phyloP scores from a whole-genome alignment of 2,797 vertebrate species.

The Sandelia bainsii region DNA sequence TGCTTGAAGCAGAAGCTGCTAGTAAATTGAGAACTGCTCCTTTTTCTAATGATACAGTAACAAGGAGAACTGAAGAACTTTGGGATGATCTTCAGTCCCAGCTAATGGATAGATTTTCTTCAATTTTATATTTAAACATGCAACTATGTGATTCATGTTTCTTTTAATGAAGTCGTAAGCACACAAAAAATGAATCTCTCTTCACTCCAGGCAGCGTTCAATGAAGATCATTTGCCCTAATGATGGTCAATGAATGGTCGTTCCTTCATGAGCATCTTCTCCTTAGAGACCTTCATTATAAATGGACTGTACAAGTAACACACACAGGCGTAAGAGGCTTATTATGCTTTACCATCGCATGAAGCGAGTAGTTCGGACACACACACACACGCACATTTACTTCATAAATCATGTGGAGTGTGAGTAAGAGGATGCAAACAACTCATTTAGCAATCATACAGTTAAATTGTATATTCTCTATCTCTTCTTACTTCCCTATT shows the following conservation, averaged over 20 bases:
- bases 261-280: constrained; percentile 30
- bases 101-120: too few species aligned
- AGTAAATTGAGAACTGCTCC: too few species aligned
- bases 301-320: constrained; percentile 1
- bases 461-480: not conserved
- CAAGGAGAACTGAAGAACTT: too few species aligned
- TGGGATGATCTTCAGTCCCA: too few species aligned
- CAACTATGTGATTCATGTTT: constrained; percentile 1
- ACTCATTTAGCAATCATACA: not conserved
- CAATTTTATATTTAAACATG: too few species aligned
- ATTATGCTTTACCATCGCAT: too few species aligned
- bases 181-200: constrained; percentile 1
- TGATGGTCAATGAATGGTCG: constrained; percentile 31
- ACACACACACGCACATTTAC: not conserved
- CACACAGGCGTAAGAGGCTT: not conserved
- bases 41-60: too few species aligned
- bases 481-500: constrained; percentile 7
- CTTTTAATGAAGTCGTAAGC: constrained; percentile 29
- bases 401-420: not conserved
- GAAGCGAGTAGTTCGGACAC: too few species aligned
- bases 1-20: too few species aligned
- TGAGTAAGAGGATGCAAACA: constrained; percentile 8
- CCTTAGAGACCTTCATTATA: constrained; percentile 6
- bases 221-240: constrained; percentile 46
- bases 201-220: constrained; percentile 5